Base-by-base conservation (phyloP, 2,888 invertebrate genomes). In the Noctuana brunneofusca region DNA sequence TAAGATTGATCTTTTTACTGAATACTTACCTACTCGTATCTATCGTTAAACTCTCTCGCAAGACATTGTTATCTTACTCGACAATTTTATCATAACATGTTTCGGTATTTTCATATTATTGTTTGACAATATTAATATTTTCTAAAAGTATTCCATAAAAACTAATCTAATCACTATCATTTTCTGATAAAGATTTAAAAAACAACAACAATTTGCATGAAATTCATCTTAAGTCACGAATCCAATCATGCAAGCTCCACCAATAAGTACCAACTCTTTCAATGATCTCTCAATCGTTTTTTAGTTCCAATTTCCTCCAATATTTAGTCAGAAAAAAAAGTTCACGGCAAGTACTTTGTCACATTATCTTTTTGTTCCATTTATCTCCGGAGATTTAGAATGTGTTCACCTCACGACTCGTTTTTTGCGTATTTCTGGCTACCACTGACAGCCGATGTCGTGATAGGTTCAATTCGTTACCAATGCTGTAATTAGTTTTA, bases 401-500 rank as follows among this genome's bases (percentile, higher is more conserved):
- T 80, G 81, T 81, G 78, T 82, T 80, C 76, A 78, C 74, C 74
- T 83, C 84, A 85, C 85, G 86, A 85, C 75, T 79, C 70, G 69
- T 78, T 87, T 87, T 89, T 87, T 87, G 80, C 77, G 75, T 79
- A 76, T 81, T 80, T 79, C 71, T 75, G 75, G 73, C 79, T 75
- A 76, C 75, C 72, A 76, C 78, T 81, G 76, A 79, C 75, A 72
- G 79, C 78, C 74, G 64, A 71, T 78, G 81, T 87, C 86, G 88
- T 89, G 89, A 87, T 84, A 81, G 79, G 68, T 72, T 76, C 82
- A 76, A 87, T 86, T 87, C 83, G 84, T 83, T 85, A 84, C 83
- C 79, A 78, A 81, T 80, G 78, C 78, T 81, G 80, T 87, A 87
- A 88, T 89, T 88, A 87, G 79, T 77, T 87, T 83, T 88, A 86